phyloP scores from a whole-genome alignment of 2,888 invertebrate species.

The Diadegma fenestrale region DNA sequence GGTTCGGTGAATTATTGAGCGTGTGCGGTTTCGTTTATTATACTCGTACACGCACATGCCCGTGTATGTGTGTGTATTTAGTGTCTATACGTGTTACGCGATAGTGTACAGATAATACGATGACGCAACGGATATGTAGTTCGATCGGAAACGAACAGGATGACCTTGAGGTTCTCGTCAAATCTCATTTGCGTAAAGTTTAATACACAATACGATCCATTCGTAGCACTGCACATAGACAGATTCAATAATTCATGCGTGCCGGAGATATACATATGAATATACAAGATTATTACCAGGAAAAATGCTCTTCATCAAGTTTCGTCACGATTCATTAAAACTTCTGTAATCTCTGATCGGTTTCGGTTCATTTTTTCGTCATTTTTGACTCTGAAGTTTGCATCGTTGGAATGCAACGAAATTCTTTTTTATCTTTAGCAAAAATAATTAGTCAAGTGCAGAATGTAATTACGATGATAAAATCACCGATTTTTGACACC shows the following conservation, averaged over 20 bases:
- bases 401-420: no score
- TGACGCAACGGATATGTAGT: constrained; percentile 78
- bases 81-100: neutral
- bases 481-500: no score
- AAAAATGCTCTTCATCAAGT: neutral
- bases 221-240: neutral
- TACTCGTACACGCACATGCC: neutral
- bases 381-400: no score
- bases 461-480: no score
- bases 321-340: neutral
- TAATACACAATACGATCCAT: constrained; percentile 30
- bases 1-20: constrained; percentile 62
- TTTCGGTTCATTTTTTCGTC: neutral
- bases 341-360: neutral
- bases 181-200: constrained; percentile 75
- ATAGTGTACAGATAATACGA: constrained; percentile 45
- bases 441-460: no score
- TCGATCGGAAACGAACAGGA: constrained; percentile 75
- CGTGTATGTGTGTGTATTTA: neutral
- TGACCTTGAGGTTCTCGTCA: constrained; percentile 79
- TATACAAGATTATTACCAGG: neutral
- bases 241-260: neutral
- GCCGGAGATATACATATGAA: neutral
- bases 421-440: no score
- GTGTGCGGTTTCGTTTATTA: constrained; percentile 37